Conservation (phyloP, 2,888 invertebrate genomes). For the Cephonodes hylas region DNA sequence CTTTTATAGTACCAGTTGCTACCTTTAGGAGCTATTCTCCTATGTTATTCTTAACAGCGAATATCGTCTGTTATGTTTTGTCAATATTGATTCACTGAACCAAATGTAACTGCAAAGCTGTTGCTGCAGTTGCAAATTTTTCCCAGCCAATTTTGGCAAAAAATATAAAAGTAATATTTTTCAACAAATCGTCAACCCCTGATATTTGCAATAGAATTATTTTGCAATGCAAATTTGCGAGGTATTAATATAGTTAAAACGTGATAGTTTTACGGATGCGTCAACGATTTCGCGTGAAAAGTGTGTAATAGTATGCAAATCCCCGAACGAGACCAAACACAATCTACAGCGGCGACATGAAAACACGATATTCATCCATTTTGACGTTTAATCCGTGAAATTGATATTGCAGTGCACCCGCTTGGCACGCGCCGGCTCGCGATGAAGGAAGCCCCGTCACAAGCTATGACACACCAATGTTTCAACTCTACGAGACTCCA, state of each 20-base stretch:
- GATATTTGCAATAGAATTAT: neutral
- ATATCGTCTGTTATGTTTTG: no score
- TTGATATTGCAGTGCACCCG: constrained; percentile 51
- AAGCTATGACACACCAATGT: constrained; percentile 57
- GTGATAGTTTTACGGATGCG: neutral
- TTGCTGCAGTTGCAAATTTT: no score
- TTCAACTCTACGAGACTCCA: constrained; percentile 45
- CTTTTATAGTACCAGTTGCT: no score
- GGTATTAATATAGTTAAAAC: neutral
- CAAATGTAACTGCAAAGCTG: no score
- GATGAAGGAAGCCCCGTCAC: constrained; percentile 46
- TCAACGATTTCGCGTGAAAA: neutral
- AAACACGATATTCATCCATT: constrained; percentile 15
- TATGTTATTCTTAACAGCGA: no score
- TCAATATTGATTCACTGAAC: no score
- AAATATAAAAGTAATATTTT: no score
- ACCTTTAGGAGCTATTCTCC: no score
- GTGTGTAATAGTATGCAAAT: neutral
- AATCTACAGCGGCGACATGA: neutral
- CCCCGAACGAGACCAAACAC: neutral
- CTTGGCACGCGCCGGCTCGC: constrained; percentile 26
- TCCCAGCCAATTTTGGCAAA: no score
- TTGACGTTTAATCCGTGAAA: constrained; percentile 49
- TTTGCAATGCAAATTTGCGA: neutral
- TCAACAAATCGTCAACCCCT: neutral